Evolutionary conservation across 2,888 invertebrate species (phyloP).

Genomic region (Dryococelus australis): DNA sequence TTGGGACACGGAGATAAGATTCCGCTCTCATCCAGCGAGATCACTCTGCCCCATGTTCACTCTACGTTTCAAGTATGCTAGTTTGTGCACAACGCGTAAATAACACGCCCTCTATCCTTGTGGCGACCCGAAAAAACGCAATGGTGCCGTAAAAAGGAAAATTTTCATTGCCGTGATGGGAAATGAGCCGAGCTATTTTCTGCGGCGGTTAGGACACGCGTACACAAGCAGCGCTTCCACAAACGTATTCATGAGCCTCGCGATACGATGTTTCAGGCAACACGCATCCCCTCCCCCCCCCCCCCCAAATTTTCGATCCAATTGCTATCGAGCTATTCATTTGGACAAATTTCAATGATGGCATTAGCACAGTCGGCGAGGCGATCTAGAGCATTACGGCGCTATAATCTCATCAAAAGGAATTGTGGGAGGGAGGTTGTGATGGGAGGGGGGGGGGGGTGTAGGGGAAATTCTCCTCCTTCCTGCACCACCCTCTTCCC

Average conservation of each 20-base stretch:
- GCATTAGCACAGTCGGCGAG: slow-evolving; percentile 35
- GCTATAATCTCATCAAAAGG: not conserved
- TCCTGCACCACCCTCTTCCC: not conserved
- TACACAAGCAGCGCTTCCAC: not conserved
- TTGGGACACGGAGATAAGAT: no score
- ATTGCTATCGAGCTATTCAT: slow-evolving; percentile 36
- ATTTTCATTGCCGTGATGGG: no score
- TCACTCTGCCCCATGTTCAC: no score
- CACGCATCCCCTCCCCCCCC: not conserved
- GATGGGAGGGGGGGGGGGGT: slow-evolving; percentile 24
- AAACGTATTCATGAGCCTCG: not conserved
- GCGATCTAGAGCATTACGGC: not conserved
- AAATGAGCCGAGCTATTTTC: no score
- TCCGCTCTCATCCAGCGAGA: no score
- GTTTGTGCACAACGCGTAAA: no score
- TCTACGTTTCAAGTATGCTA: no score
- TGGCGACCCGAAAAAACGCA: no score
- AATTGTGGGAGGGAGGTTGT: not conserved
- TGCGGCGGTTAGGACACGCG: no score
- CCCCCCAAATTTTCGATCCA: not conserved
- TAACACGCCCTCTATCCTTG: no score
- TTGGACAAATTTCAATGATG: slow-evolving; percentile 40
- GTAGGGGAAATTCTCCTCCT: not conserved
- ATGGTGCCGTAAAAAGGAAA: no score
- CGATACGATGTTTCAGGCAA: not conserved